Conservation (phyloP, 2,113 vertebrate genomes). For the Oreochromis spilurus region DNA sequence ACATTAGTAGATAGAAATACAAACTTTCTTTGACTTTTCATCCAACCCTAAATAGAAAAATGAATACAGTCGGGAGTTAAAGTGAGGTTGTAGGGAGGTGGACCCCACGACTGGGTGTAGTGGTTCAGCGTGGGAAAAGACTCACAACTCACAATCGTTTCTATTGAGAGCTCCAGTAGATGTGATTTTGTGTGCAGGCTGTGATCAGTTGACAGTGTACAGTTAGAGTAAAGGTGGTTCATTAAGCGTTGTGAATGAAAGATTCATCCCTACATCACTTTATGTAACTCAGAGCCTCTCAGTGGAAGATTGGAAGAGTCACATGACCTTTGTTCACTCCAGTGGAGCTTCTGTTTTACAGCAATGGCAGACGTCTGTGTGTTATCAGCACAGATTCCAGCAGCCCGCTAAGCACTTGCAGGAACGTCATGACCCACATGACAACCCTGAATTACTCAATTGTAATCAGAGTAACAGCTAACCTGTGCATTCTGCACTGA, state of each 20-base stretch:
- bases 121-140: neutral
- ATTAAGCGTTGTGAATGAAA: neutral
- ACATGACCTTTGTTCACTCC: neutral
- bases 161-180: neutral
- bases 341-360: neutral
- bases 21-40: neutral
- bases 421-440: neutral
- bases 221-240: neutral
- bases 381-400: neutral
- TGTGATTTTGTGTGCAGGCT: neutral
- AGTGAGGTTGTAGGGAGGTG: neutral
- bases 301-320: neutral
- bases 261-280: neutral
- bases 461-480: neutral
- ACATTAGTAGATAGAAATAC: neutral
- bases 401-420: neutral
- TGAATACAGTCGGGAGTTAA: neutral
- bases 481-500: neutral
- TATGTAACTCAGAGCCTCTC: neutral
- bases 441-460: neutral
- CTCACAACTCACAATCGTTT: neutral
- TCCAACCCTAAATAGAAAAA: neutral
- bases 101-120: neutral
- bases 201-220: neutral
- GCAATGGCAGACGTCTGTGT: neutral